These are phyloP conservation scores for Mixornis gularis DNA, from an alignment of 2,113 vertebrate genomes.

Conservation along the genomic window DNA sequence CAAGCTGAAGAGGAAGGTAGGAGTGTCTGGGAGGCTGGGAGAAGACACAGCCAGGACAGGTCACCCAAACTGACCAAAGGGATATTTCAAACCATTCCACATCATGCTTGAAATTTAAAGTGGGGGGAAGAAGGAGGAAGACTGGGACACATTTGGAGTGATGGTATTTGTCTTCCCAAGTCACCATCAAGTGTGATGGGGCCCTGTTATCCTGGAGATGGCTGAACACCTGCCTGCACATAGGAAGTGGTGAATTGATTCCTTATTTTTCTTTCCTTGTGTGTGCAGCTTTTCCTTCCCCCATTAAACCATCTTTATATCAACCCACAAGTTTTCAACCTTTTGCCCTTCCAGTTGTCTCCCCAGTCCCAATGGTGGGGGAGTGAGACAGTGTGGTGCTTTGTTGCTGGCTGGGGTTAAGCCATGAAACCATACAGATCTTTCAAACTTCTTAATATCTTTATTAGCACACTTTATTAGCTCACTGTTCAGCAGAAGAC, in stretches of 20 bases:
- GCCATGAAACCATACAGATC: accelerated
- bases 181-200: neutral
- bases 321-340: too few relatives aligned
- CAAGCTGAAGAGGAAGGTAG: neutral
- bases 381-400: neutral
- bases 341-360: neutral
- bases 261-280: neutral
- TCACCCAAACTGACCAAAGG: neutral
- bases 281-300: neutral
- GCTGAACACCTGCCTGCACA: neutral
- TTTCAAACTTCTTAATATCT: neutral
- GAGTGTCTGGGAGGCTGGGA: neutral
- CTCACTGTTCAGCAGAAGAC: neutral
- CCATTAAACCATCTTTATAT: neutral
- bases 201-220: neutral
- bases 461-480: neutral
- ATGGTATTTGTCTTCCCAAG: neutral
- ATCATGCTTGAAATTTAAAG: neutral
- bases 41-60: neutral
- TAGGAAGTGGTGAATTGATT: neutral
- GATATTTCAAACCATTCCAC: neutral
- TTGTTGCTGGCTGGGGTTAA: neutral
- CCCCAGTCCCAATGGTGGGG: accelerated
- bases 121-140: neutral
- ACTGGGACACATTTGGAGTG: neutral